These are phyloP conservation scores for Meandrina meandrites DNA, from an alignment of 92 coral and sea anemone genomes.

Conservation along the genomic window DNA sequence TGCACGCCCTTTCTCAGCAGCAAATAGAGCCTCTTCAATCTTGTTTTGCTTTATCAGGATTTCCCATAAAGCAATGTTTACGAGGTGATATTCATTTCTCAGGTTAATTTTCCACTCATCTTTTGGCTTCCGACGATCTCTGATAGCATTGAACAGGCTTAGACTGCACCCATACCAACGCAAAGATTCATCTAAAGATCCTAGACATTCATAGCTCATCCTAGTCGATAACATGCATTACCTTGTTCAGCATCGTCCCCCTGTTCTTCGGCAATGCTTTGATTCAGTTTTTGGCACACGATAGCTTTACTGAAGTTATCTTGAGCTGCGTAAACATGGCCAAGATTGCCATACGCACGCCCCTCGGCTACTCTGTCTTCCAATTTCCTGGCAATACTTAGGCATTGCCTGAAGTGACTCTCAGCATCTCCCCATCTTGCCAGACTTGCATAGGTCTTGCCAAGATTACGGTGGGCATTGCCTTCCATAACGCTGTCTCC, in stretches of 20 bases:
- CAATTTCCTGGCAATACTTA: neutral
- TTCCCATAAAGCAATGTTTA: neutral
- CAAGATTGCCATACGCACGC: neutral
- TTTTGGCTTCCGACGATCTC: neutral
- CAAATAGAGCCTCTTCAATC: neutral
- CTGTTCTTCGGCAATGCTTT: neutral
- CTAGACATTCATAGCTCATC: neutral
- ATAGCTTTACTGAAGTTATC: neutral
- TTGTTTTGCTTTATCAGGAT: neutral
- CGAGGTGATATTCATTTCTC: neutral
- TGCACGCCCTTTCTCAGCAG: neutral
- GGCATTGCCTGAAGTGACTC: neutral
- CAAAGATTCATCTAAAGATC: neutral
- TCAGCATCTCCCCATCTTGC: too few species aligned
- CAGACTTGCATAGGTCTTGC: neutral
- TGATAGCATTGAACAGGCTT: neutral
- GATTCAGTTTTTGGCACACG: neutral
- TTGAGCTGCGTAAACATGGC: neutral
- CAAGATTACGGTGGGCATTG: neutral
- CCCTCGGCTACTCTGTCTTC: neutral
- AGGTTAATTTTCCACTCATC: constrained; percentile 2
- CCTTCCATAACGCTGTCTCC: neutral
- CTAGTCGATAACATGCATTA: neutral
- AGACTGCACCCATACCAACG: neutral
- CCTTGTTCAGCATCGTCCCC: neutral